A percentile compares a stretch with the other conserved stretches of the same genome.
Evolutionary conservation across 2,113 vertebrate genomes (phyloP).

Genomic region (Oriolus oriolus): DNA sequence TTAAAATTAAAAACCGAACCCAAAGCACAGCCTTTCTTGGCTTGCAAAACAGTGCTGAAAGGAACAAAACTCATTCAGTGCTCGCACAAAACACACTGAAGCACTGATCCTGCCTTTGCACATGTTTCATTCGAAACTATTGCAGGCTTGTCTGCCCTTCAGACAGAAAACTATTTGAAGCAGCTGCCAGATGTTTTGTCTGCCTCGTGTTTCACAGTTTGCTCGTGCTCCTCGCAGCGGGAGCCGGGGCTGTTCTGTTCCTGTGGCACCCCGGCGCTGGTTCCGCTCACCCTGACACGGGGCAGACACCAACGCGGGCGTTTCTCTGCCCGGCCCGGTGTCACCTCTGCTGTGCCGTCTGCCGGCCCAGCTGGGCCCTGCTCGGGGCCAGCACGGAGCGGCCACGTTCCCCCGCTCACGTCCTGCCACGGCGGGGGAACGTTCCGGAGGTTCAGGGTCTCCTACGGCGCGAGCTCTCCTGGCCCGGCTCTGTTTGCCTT

Average conservation of each 20-base stretch:
- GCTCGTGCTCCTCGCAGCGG: conserved; percentile 37
- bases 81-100: neutral
- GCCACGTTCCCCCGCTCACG: neutral
- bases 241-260: neutral
- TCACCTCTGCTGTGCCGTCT: neutral
- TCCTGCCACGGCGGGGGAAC: neutral
- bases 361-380: neutral
- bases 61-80: neutral
- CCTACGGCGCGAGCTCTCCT: too few relatives aligned
- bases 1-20: conserved; percentile 15
- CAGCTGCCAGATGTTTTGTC: conserved; percentile 79
- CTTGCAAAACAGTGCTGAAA: neutral
- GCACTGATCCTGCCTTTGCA: conserved; percentile 32
- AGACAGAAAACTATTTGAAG: conserved; percentile 75
- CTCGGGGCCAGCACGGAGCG: neutral
- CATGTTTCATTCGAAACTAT: conserved; percentile 62
- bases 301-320: neutral
- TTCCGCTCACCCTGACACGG: accelerated
- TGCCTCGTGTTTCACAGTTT: conserved; percentile 65
- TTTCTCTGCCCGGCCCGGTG: neutral
- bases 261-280: neutral
- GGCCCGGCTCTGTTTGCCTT: too few relatives aligned
- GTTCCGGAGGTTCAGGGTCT: neutral
- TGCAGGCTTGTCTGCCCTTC: conserved; percentile 55
- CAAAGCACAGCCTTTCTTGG: conserved; percentile 1